Base-by-base conservation (phyloP, 1,140 invertebrate genomes). In the Hyposmocoma kahamanoa region DNA sequence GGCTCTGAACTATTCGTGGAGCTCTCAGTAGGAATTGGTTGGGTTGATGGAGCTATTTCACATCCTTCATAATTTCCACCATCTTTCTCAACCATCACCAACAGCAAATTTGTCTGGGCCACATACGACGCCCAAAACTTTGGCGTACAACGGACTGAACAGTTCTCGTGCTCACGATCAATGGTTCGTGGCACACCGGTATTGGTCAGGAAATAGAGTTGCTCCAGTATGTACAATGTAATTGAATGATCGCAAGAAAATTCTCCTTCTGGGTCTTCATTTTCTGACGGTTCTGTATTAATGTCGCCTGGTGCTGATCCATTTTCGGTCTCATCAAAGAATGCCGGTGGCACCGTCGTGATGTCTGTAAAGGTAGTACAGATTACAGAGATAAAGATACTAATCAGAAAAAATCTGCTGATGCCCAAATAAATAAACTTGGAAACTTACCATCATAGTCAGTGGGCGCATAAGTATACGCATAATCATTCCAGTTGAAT, bases 51-150 rank as follows among this genome's bases (percentile, higher is more conserved):
- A 56, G 87, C 61, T 41, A 55, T 52, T 18, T 77, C 55, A 41
- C 85, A 86, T 45, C 80, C 70, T 15, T 82, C 72, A 30, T 64
- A 61, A 6, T 67, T 44, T 42, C 45, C 45, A n/a, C 56, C 13
- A 6, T 79, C n/a, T 60, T 74, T 60, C 51, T 94, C 89, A 1
- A 95, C 89, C 0, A 95, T 93, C 3, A 97, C 88, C 34, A 97
- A 81, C 8, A 97, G 68, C 41, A 97, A 83, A 86, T 97, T 97
- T 8, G 79, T 83, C 34, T 75, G 89, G 59, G 92, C 91, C 1
- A 94, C 88, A 61, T 90, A 90, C 66, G 92, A 92, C 10, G 90
- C 90, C 82, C 94, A 95, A 67, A 62, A 88, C 67, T 78, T 61
- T 1, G 76, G 76, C 42, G 71, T 63, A 49, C 77, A 84, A 0